Conservation (phyloP, 1,140 invertebrate species). For the Ooceraea biroi region DNA sequence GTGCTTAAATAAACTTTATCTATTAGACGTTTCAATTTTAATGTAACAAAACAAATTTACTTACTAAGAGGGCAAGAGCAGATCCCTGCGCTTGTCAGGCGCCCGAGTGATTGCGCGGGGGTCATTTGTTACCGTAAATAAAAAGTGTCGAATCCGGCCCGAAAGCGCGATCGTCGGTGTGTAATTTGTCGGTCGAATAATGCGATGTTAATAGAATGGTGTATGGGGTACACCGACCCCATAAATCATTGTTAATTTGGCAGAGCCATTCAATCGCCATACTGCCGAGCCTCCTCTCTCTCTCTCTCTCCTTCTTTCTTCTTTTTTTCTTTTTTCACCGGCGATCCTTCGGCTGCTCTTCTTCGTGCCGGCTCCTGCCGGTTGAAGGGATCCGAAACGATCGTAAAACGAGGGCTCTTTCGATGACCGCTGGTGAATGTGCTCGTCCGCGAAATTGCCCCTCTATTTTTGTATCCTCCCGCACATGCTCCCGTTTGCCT, state of each 20-base stretch:
- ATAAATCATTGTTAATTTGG: constrained; percentile 86
- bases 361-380: constrained; percentile 65
- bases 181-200: constrained; percentile 83
- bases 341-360: constrained; percentile 55
- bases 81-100: not conserved
- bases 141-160: constrained; percentile 50
- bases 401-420: constrained; percentile 65
- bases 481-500: constrained; percentile 66
- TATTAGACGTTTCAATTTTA: not conserved
- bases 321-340: constrained; percentile 45
- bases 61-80: not conserved
- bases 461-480: constrained; percentile 74
- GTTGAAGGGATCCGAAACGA: constrained; percentile 54
- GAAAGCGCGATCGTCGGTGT: constrained; percentile 72
- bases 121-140: constrained; percentile 54
- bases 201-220: constrained; percentile 85
- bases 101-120: constrained; percentile 36
- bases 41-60: not conserved
- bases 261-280: constrained; percentile 79
- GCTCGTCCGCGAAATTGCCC: constrained; percentile 70
- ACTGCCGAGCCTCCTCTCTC: constrained; percentile 72
- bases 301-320: constrained; percentile 40
- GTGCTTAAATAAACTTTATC: not conserved
- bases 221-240: constrained; percentile 75
- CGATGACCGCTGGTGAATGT: constrained; percentile 61